Percentiles rank a stretch among this genome's conserved stretches.
phyloP scores from a whole-genome alignment of 1,140 invertebrate species.

The Sitodiplosis mosellana region DNA sequence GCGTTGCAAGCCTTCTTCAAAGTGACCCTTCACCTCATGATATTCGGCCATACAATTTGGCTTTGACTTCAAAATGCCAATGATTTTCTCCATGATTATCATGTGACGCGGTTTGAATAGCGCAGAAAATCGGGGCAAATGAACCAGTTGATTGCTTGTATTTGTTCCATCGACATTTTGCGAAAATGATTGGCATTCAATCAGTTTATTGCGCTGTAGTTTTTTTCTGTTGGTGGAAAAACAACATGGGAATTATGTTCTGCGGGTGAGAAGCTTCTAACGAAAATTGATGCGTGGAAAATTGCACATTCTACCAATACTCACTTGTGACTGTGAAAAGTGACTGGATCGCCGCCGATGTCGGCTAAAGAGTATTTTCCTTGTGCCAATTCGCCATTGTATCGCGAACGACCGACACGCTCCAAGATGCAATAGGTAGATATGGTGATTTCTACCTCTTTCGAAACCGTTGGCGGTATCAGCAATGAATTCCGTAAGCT shows the following conservation, averaged over 20 bases:
- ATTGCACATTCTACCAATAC: neutral
- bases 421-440: constrained; percentile 57
- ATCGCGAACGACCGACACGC: constrained; percentile 50
- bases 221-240: neutral
- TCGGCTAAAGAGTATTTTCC: constrained; percentile 30
- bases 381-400: constrained; percentile 48
- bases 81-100: neutral
- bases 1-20: neutral
- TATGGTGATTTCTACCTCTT: constrained; percentile 28
- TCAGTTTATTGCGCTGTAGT: too few relatives aligned
- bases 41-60: neutral
- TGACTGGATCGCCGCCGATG: neutral
- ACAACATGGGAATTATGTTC: neutral
- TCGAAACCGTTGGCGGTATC: constrained; percentile 25
- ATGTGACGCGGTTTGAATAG: neutral
- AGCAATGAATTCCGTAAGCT: constrained; percentile 35
- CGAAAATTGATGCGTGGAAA: neutral
- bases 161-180: too few relatives aligned
- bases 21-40: neutral
- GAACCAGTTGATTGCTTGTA: too few relatives aligned
- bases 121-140: too few relatives aligned
- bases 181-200: too few relatives aligned
- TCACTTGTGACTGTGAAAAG: too few relatives aligned
- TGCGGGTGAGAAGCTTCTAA: neutral
- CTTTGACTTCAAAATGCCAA: neutral